Conservation (phyloP, 1,140 invertebrate species). For the Drosophila pruinosa region DNA sequence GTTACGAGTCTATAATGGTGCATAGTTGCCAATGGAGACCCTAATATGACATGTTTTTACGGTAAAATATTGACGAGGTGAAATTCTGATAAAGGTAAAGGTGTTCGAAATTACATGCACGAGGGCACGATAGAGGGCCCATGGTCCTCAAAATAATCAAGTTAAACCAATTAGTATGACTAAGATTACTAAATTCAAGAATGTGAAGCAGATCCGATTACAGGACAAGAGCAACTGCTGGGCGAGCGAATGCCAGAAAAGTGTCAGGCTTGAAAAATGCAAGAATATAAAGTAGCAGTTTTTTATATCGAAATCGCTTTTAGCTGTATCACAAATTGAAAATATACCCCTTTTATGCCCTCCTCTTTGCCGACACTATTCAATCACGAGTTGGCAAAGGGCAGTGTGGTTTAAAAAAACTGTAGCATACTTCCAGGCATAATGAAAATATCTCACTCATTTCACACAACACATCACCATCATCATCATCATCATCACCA, state of each 20-base stretch:
- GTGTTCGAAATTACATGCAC: neutral
- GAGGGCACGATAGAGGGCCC: too few relatives aligned
- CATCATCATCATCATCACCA: neutral
- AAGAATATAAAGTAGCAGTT: neutral
- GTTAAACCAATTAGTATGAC: neutral
- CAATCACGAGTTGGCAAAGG: conserved; percentile 14
- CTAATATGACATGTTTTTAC: neutral
- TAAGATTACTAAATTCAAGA: too few relatives aligned
- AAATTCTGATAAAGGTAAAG: conserved; percentile 4
- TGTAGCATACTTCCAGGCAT: conserved; percentile 65
- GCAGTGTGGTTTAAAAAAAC: conserved; percentile 20
- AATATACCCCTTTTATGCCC: neutral
- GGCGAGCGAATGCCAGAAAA: neutral
- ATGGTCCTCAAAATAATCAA: too few relatives aligned
- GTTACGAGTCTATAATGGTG: conserved; percentile 4
- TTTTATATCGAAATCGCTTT: neutral
- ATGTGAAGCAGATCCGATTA: too few relatives aligned
- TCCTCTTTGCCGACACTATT: neutral
- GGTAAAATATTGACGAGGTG: neutral
- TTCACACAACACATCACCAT: conserved; percentile 21
- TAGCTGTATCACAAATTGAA: neutral
- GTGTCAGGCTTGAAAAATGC: neutral
- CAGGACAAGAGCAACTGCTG: too few relatives aligned
- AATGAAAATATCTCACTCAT: conserved; percentile 31
- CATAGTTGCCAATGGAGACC: neutral